These are phyloP conservation scores for Amphipyra berbera DNA, from an alignment of 2,888 invertebrate species.

Conservation along the genomic window DNA sequence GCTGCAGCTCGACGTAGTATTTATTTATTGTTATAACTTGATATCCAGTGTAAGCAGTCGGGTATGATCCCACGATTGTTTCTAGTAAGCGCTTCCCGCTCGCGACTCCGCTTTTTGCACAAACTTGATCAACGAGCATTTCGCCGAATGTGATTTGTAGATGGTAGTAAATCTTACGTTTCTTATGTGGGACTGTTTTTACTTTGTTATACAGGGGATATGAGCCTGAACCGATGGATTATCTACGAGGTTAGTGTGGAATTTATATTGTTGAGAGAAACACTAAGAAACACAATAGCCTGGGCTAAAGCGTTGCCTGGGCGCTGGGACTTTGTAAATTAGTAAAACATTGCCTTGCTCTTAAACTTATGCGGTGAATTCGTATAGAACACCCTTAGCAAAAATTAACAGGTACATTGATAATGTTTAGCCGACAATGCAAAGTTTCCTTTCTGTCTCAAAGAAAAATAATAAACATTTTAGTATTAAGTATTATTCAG, in stretches of 20 bases:
- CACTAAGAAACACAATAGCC: background rate
- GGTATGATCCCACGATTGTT: constrained; percentile 44
- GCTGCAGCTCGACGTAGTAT: too few species aligned
- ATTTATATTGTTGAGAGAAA: constrained; percentile 14
- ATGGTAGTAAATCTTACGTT: constrained; percentile 43
- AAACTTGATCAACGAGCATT: constrained; percentile 43
- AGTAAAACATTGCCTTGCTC: background rate
- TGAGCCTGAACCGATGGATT: constrained; percentile 30
- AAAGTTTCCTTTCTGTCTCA: background rate
- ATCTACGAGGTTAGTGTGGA: constrained; percentile 16
- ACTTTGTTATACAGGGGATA: constrained; percentile 27
- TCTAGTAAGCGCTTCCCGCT: constrained; percentile 15
- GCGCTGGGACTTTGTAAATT: background rate
- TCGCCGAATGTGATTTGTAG: constrained; percentile 49
- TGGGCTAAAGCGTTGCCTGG: background rate
- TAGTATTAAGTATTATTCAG: background rate
- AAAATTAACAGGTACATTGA: too few species aligned
- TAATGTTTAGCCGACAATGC: too few species aligned
- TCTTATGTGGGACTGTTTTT: constrained; percentile 29
- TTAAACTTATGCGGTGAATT: background rate
- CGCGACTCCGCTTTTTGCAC: constrained; percentile 30
- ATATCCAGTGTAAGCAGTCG: constrained; percentile 11
- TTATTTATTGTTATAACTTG: constrained; percentile 13
- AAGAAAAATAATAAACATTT: background rate
- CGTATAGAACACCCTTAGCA: too few species aligned